Conservation (phyloP, 1,140 invertebrate genomes). For the Tetramorium simillimum region DNA sequence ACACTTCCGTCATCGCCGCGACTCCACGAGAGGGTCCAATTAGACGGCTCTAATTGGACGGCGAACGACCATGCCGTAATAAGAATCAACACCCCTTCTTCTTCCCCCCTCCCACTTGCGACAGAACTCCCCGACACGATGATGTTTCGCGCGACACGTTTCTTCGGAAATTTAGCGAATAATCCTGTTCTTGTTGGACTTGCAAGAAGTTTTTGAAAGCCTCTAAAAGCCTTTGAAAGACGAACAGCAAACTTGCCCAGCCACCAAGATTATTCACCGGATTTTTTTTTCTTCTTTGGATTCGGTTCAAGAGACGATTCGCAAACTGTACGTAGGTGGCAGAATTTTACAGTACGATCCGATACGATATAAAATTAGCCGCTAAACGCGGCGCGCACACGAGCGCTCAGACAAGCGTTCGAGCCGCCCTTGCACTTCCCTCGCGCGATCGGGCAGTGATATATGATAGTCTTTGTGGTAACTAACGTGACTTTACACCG, state of each 20-base stretch:
- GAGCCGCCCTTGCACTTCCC: slow-evolving; percentile 56
- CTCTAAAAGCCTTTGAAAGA: neutral
- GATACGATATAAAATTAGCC: slow-evolving; percentile 54
- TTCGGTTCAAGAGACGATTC: neutral
- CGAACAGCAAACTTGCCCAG: neutral
- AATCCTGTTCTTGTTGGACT: neutral
- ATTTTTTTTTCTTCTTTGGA: neutral
- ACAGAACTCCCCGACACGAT: slow-evolving; percentile 16
- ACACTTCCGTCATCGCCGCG: slow-evolving; percentile 74
- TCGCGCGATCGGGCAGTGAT: slow-evolving; percentile 58
- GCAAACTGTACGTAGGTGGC: slow-evolving; percentile 24
- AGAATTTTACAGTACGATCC: slow-evolving; percentile 44
- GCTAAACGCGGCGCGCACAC: slow-evolving; percentile 45
- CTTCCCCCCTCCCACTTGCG: neutral
- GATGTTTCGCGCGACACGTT: slow-evolving; percentile 65
- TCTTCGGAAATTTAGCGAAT: slow-evolving; percentile 26
- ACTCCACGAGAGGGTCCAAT: slow-evolving; percentile 72
- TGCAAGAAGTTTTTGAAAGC: neutral
- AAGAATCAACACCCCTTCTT: slow-evolving; percentile 64
- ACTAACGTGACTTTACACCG: slow-evolving; percentile 61
- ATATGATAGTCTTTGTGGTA: slow-evolving; percentile 63
- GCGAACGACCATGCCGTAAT: slow-evolving; percentile 70
- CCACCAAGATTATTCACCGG: neutral
- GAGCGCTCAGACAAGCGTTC: slow-evolving; percentile 29
- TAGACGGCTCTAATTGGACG: slow-evolving; percentile 76